Base-by-base conservation (phyloP, 35 echinoderm and acorn worm genomes). In the Diadema setosum region DNA sequence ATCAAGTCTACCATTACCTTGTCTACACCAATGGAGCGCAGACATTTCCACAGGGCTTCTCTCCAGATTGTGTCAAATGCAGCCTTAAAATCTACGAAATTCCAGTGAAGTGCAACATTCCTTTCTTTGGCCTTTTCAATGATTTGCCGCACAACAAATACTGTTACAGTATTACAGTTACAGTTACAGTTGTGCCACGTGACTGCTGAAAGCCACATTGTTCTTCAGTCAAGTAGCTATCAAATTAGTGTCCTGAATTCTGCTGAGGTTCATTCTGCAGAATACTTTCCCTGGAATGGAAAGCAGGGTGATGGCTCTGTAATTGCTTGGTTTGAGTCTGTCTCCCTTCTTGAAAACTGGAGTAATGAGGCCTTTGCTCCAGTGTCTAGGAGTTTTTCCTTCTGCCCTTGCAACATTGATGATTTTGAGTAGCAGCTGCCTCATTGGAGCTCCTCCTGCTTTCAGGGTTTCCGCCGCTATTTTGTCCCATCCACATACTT, bases 401-500 rank as follows among this genome's bases (percentile, higher is more conserved):
- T 59, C 39, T 20, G 46, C 16, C 70, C 75, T 81, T 18, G 43
- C 74, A n/a, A 23, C 44, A 34, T 82, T 89, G 4, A 89, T 57
- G 32, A 75, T 34, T 35, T 87, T 74, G 21, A 73, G 31, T 40
- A 88, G 4, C 73, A 82, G 1, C 35, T 60, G 43, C 4, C 21
- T 89, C 37, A 55, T 57, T 55, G 34, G 16, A 14, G 23, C 6
- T 36, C 70, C 75, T 25, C 58, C 70, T 20, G 15, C 31, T 11
- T 87, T 87, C 8, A 87, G 61, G 17, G 85, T 87, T 44, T 87
- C 85, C 23, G 61, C 85, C 30, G 85, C 15, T 34, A 87, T 87
- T 75, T 49, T 75, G 61, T 87, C 85, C 85, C 59, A 48, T 43
- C 85, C 64, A 44, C 85, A 75, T 11, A 46, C 43, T 15, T 86